Percentiles rank a stretch among this genome's conserved stretches.
Evolutionary conservation across 2,797 vertebrate genomes (phyloP).

Genomic region (Serranus cabrilla): DNA sequence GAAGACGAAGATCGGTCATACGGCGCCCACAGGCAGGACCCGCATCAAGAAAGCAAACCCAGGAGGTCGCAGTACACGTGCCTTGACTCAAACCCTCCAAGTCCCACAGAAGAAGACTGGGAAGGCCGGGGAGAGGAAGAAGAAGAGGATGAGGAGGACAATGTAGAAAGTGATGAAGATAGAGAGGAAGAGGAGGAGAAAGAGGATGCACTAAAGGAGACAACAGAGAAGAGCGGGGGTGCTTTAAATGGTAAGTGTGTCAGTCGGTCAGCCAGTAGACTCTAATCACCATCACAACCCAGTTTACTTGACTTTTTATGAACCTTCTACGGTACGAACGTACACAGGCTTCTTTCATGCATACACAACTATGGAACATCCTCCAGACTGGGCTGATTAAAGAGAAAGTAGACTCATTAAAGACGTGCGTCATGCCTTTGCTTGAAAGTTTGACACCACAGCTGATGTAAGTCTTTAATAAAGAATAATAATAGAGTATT

Average conservation of each 20-base stretch:
- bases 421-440: background rate
- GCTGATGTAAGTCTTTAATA: background rate
- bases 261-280: constrained; percentile 48
- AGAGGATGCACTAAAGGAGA: constrained; percentile 45
- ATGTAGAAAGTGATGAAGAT: constrained; percentile 50
- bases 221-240: constrained; percentile 41
- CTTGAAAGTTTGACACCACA: background rate
- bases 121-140: constrained; percentile 61
- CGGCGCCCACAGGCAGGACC: constrained; percentile 32
- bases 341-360: background rate
- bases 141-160: constrained; percentile 23
- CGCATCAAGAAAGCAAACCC: constrained; percentile 50
- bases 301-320: constrained; percentile 28
- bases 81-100: constrained; percentile 59
- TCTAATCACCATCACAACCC: constrained; percentile 34
- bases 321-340: background rate
- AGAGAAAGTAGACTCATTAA: constrained; percentile 4
- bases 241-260: constrained; percentile 78
- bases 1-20: constrained; percentile 63
- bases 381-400: constrained; percentile 17
- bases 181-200: constrained; percentile 40
- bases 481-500: background rate
- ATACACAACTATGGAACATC: background rate
- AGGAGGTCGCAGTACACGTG: constrained; percentile 47
- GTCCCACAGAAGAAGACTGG: constrained; percentile 74